Conservation (phyloP, 1,140 invertebrate species). For the Ostrea edulis region DNA sequence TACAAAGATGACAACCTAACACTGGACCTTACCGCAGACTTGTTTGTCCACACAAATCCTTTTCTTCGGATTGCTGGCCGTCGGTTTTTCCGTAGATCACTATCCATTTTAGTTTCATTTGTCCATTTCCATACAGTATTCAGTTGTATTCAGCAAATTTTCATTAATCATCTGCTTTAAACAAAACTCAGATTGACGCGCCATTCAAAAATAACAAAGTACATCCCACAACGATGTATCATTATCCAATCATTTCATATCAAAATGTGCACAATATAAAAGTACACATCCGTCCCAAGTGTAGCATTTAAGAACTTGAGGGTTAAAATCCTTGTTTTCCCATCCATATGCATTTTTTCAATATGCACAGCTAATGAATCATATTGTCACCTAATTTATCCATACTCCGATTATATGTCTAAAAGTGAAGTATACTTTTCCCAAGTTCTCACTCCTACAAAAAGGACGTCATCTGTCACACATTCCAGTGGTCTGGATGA, state of each 20-base stretch:
- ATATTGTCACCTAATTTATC: background rate
- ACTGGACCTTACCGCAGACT: background rate
- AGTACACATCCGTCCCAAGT: background rate
- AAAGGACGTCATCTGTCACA: constrained; percentile 11
- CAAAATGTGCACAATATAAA: background rate
- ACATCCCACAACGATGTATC: background rate
- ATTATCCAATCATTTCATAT: background rate
- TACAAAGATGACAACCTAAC: too few relatives aligned
- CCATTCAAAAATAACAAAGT: background rate
- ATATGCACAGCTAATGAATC: background rate
- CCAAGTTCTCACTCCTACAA: constrained; percentile 22
- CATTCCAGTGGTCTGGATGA: constrained; percentile 8
- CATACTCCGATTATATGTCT: background rate
- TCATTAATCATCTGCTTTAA: background rate
- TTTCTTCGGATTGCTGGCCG: background rate
- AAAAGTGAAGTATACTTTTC: background rate
- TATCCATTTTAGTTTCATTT: background rate
- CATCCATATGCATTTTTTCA: background rate
- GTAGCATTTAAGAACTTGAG: background rate
- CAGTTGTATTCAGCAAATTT: background rate
- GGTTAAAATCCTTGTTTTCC: background rate
- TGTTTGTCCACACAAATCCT: constrained; percentile 21
- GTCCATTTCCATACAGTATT: background rate
- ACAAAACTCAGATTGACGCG: too few relatives aligned
- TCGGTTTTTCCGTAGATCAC: background rate